Evolutionary conservation across 1,140 invertebrate species (phyloP), one percentile per base, ranked within the genome.

Genomic region (Drosophila parabipectinata): DNA sequence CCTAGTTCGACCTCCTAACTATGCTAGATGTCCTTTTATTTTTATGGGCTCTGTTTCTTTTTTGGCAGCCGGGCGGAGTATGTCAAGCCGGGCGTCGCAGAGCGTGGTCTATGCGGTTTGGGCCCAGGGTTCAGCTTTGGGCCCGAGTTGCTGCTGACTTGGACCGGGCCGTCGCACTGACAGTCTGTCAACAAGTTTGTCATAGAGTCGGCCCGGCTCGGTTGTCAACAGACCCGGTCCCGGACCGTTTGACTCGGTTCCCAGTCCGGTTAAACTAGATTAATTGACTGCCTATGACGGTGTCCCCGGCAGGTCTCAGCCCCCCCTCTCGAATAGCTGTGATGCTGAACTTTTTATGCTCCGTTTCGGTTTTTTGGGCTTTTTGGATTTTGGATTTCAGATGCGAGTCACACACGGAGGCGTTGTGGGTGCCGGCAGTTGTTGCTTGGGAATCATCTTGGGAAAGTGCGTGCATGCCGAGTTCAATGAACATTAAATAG

Each of bases 261-360:
- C 32, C 66, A 87, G 75, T 88, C 83, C 82, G 82, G 82, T 88
- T 87, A 87, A 76, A 88, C 82, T 82, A 88, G 83, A 88, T 87
- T 88, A 87, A 87, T 87, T 88, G 83, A 79, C 78, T 88, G 82
- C 66, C 69, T 72, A 62, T 45, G 63, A 59, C 50, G 44, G 8
- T 9, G 18, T 18, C 44, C 18, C 44, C 9, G 5, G 53, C 54
- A 39, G 50, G n/a, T 28, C 18, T 37, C 24, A 26, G 18, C 24
- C 45, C 32, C 5, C 4, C 3, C 4, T 4, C 2, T 9, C 12
- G 28, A 18, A 4, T 28, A 28, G 6, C 26, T 28, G 26, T 28
- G 26, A 28, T 18, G 30, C 15, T 15, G 30, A 64, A 67, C 34
- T 53, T 79, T 84, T 73, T 72, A 18, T 63, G 55, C 37, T 34